Evolutionary conservation across 2,113 vertebrate species (phyloP), one percentile per base, ranked within the genome.

Genomic region (Dicaeum eximium): DNA sequence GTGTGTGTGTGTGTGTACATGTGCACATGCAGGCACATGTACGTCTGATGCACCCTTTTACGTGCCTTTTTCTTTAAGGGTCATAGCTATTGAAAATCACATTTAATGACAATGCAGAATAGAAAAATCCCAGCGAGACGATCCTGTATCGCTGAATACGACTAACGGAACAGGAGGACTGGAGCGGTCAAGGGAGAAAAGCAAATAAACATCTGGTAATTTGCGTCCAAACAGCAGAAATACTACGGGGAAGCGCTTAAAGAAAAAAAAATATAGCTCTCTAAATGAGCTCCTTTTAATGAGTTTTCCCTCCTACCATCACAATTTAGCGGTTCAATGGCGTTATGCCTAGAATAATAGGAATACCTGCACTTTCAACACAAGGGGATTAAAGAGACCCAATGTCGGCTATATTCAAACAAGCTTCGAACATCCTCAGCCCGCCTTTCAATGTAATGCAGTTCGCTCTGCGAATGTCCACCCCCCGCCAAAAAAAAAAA

Each of bases 291-390:
- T 89, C 61, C 12, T 89, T 95, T 77, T 69, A 80, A 75, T 15
- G 33, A 66, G 31, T 22, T 40, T 71, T 87, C 31, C 62, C 42
- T 69, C 61, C n/a, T 75, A 47, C 73, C 28, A n/a, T 80, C 74
- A 56, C 44, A 45, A 21, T 72, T 93, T 79, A 81, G 47, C 19
- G 3, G 51, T 42, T 92, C 73, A 65, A 17, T 90, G 80, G 84
- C 51, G 15, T 86, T 92, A 83, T 70, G 64, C 44, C 62, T 81
- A 28, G 58, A 73, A 66, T 74, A 92, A 88, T 70, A 66, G 79
- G 84, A 92, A 86, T 90, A 94, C 74, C 91, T 95, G 81, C 75
- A 81, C 94, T 93, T 93, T 58, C 79, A 91, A 47, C 58, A 56
- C 61, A 60, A 81, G 67, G n/a, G 38, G 42, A 88, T 94, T 96